Evolutionary conservation across 2,113 vertebrate species (phyloP).

Genomic region (Phylloscopus trochilus): DNA sequence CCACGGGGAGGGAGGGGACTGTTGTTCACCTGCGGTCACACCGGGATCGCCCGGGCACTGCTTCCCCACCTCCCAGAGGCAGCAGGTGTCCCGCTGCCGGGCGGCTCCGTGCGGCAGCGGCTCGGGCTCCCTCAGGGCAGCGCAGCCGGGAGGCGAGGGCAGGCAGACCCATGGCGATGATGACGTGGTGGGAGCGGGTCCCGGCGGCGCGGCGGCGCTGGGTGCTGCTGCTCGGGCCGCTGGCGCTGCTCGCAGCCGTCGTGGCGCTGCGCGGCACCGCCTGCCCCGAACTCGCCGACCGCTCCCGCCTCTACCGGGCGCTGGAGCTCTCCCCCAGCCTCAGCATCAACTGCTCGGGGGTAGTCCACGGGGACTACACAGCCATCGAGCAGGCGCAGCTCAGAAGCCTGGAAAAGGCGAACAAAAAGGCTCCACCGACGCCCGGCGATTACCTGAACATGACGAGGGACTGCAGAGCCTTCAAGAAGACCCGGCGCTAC

Average conservation of each 20-base stretch:
- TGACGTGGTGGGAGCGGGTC: neutral
- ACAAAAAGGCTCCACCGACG: neutral
- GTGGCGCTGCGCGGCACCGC: neutral
- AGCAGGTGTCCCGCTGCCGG: neutral
- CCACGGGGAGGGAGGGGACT: conserved; percentile 17
- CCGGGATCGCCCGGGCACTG: neutral
- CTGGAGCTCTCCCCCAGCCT: conserved; percentile 50
- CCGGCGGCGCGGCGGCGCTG: neutral
- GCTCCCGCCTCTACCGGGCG: neutral
- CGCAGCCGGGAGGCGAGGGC: neutral
- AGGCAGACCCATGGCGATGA: neutral
- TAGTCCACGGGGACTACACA: conserved; percentile 70
- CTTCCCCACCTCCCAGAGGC: neutral
- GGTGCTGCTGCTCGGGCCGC: neutral
- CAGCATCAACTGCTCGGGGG: conserved; percentile 68
- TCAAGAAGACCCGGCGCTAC: conserved; percentile 72
- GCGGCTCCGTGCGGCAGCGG: neutral
- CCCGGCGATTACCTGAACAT: conserved; percentile 75
- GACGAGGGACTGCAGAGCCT: conserved; percentile 79
- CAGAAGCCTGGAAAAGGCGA: conserved; percentile 41
- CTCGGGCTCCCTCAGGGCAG: neutral
- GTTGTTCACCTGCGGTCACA: neutral
- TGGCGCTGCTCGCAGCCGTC: neutral
- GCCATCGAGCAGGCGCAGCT: conserved; percentile 45
- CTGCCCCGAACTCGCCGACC: neutral